Percentiles rank a stretch among this genome's conserved stretches.
Conservation (phyloP, 2,888 invertebrate species). For the Deroplatys truncata region DNA sequence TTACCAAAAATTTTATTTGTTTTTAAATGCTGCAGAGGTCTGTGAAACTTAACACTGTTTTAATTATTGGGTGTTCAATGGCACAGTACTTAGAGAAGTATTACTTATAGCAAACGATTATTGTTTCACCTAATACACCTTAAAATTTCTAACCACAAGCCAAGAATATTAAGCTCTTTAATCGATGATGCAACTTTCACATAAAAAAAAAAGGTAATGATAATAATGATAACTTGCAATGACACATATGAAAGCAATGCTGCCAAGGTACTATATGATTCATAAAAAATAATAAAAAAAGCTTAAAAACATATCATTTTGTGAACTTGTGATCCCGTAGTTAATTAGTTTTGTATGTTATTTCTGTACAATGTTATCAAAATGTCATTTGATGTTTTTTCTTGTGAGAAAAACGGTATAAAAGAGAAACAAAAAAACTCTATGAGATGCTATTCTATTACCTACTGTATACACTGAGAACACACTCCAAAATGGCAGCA, state of each 20-base stretch:
- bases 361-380: constrained; percentile 29
- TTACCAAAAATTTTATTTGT: not conserved
- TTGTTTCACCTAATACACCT: constrained; percentile 2
- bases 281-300: constrained; percentile 2
- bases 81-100: constrained; percentile 2
- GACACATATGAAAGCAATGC: not conserved
- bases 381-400: constrained; percentile 28
- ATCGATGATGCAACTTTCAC: not conserved
- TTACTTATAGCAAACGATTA: not conserved
- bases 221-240: not conserved
- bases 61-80: constrained; percentile 5
- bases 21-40: not conserved
- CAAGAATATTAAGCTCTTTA: not conserved
- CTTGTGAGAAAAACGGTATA: constrained; percentile 1
- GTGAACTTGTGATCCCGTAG: constrained; percentile 29
- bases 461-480: not conserved
- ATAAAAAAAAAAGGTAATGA: not conserved
- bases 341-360: constrained; percentile 32
- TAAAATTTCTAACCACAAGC: not conserved
- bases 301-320: constrained; percentile 32
- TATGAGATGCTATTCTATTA: not conserved
- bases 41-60: not conserved
- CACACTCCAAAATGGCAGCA: not conserved
- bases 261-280: not conserved
- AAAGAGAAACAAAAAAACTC: not conserved